Conservation (phyloP, 1,140 invertebrate species). For the Arctopsyche grandis region DNA sequence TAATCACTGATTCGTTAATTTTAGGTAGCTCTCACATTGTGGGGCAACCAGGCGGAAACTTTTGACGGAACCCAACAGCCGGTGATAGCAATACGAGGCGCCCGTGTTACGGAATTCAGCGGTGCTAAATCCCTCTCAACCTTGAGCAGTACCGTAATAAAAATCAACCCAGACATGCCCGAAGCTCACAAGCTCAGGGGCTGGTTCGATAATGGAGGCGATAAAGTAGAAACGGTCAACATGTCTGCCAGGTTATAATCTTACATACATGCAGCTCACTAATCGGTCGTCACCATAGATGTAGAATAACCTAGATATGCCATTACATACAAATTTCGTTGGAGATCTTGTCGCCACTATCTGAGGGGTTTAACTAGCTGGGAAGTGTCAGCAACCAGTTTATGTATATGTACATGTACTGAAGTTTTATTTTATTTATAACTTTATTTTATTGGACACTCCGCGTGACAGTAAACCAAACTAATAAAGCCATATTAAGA, state of each 20-base stretch:
- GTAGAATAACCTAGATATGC: no score
- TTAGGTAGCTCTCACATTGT: slow-evolving; percentile 76
- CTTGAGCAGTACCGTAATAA: slow-evolving; percentile 70
- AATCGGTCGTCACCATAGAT: no score
- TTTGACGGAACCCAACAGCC: slow-evolving; percentile 83
- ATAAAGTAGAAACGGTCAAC: slow-evolving; percentile 68
- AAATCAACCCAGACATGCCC: slow-evolving; percentile 88
- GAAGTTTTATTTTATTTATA: no score
- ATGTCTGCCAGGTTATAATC: slow-evolving; percentile 69
- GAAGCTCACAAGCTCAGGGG: slow-evolving; percentile 87
- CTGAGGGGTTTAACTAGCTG: no score
- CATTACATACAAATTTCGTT: no score
- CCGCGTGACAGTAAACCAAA: no score
- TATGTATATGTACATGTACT: no score
- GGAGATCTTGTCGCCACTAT: no score
- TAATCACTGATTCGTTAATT: background rate
- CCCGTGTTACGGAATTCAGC: slow-evolving; percentile 65
- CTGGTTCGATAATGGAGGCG: slow-evolving; percentile 88
- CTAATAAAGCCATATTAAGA: no score
- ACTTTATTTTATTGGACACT: no score
- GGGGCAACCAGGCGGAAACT: slow-evolving; percentile 84
- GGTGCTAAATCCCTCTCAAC: slow-evolving; percentile 77
- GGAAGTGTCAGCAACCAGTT: no score
- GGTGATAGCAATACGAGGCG: slow-evolving; percentile 74
- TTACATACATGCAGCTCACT: no score